phyloP scores from a whole-genome alignment of 2,797 vertebrate genomes.

The Discoglossus pictus region DNA sequence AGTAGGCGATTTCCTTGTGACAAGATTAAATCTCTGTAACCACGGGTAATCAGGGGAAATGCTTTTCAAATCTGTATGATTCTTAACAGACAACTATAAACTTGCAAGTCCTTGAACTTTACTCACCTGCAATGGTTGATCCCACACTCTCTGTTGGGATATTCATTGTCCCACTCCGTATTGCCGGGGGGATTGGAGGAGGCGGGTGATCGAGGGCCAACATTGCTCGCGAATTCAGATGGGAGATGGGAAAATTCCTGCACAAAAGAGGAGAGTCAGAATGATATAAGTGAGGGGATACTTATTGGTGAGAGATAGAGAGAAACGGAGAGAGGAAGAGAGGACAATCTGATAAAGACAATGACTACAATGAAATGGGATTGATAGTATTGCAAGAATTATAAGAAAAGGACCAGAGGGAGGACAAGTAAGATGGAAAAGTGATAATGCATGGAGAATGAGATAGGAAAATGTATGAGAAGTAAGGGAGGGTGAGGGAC shows the following conservation, averaged over 20 bases:
- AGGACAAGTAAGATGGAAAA: background rate
- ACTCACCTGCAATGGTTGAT: slow-evolving; percentile 93
- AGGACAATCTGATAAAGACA: too few species aligned
- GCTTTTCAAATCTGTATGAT: too few species aligned
- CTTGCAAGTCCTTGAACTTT: too few species aligned
- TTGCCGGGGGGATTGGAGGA: slow-evolving; percentile 81
- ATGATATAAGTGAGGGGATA: background rate
- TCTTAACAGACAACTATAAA: too few species aligned
- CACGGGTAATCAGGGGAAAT: too few species aligned
- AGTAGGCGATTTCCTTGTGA: slow-evolving; percentile 1
- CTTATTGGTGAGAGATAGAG: background rate
- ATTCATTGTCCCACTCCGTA: slow-evolving; percentile 92
- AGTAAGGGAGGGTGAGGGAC: background rate
- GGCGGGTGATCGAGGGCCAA: slow-evolving; percentile 89
- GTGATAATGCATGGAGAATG: too few species aligned
- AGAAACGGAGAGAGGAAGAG: background rate
- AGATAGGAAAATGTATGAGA: background rate
- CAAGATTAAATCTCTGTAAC: too few species aligned
- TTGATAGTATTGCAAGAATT: too few species aligned
- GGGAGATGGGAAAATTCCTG: slow-evolving; percentile 94
- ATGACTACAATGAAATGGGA: too few species aligned
- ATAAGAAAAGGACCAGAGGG: background rate
- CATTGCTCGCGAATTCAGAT: slow-evolving; percentile 89
- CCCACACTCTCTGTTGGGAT: slow-evolving; percentile 92
- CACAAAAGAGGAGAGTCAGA: too few species aligned